A percentile compares a stretch with the other conserved stretches of the same genome.
These are phyloP conservation scores for Bombus sylvicola DNA, from an alignment of 1,140 invertebrate genomes.

Conservation along the genomic window DNA sequence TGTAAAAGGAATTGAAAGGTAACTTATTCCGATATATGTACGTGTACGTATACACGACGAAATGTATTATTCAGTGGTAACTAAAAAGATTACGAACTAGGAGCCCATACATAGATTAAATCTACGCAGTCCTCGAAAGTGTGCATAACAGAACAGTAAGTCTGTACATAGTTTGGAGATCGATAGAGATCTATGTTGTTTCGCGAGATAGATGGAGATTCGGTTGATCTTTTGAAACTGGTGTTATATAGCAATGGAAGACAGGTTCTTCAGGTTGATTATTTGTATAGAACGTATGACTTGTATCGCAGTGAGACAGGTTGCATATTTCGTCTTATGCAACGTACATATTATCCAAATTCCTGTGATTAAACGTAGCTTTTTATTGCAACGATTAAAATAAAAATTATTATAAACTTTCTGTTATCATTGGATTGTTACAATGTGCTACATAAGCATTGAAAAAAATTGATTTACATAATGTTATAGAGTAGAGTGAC, in stretches of 20 bases:
- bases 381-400: too few species aligned
- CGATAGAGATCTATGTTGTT: background rate
- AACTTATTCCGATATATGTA: background rate
- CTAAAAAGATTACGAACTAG: background rate
- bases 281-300: background rate
- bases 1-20: constrained; percentile 8
- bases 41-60: background rate
- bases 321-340: background rate
- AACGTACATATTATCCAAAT: background rate
- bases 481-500: too few species aligned
- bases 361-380: too few species aligned
- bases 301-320: background rate
- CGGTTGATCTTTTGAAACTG: background rate
- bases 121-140: background rate
- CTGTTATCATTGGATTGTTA: too few species aligned
- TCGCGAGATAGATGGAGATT: background rate
- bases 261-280: background rate
- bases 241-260: too few species aligned
- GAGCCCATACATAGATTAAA: background rate
- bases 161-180: background rate
- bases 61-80: background rate
- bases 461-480: too few species aligned
- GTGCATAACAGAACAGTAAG: background rate
- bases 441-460: too few species aligned
- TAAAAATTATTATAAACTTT: too few species aligned